Evolutionary conservation across 2,797 vertebrate species (phyloP).

Genomic region (Acomys russatus): DNA sequence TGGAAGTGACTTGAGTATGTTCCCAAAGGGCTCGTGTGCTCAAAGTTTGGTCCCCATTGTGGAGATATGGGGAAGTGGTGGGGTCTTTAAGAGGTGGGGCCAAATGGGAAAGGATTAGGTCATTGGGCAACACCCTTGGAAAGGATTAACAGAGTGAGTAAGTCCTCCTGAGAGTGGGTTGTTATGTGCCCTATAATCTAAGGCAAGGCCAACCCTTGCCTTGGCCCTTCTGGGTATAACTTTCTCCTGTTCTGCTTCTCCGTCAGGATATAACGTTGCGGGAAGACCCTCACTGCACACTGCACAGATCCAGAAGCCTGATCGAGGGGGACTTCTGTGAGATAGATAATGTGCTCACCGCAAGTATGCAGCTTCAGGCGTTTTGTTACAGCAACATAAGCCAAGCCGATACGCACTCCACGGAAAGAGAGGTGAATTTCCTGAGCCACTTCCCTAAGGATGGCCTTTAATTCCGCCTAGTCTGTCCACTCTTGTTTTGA

Average conservation of each 20-base stretch:
- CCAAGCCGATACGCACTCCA: no score
- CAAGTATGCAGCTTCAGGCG: neutral
- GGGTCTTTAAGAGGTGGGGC: neutral
- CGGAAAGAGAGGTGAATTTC: neutral
- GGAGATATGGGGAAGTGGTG: neutral
- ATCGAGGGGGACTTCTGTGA: neutral
- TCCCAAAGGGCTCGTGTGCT: neutral
- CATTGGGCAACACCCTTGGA: neutral
- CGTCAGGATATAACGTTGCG: neutral
- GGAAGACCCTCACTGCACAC: neutral
- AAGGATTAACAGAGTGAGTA: neutral
- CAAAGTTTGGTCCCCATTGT: neutral
- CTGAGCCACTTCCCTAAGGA: accelerated
- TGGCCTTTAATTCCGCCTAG: accelerated
- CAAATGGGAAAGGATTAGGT: neutral
- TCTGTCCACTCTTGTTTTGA: neutral
- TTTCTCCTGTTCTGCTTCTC: neutral
- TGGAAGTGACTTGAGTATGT: neutral
- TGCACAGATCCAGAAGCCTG: neutral
- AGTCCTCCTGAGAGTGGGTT: neutral
- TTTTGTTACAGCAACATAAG: neutral
- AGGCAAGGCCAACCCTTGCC: neutral
- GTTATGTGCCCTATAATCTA: neutral
- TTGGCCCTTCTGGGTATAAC: neutral
- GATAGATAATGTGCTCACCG: neutral